Evolutionary conservation across 2,888 invertebrate genomes (phyloP), one percentile per base, ranked within the genome.

Genomic region (Philhelius pedissequus): DNA sequence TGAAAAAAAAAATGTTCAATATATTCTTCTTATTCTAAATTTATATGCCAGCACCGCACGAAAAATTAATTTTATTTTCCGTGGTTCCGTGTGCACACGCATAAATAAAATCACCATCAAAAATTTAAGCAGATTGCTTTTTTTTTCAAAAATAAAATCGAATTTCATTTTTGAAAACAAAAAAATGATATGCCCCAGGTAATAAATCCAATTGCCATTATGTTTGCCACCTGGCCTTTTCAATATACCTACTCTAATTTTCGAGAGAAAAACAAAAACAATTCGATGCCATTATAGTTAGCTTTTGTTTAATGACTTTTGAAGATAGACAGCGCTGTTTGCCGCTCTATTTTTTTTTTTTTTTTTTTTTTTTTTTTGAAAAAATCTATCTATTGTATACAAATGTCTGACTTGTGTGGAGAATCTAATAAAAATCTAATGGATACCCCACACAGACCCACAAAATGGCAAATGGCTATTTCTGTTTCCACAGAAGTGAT

Each of bases 61-160:
- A 32, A 70, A 70, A 32, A 70, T 43, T 4, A 40, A 58, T 60
- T 40, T 58, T 43, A 52, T 45, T 71, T 56, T 45, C 27, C 75
- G 75, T 84, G 84, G 84, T 84, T 68, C 80, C 84, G 84, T 84
- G 84, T 84, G 84, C 84, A 84, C 84, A 84, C 80, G 84, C 84
- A 84, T 84, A 84, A 80, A 84, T 84, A 71, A 73, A 70, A 74
- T 74, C 58, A 52, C 60, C 56, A 48, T 48, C n/a, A 40, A 18
- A 22, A 35, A 52, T 38, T 13, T 30, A 15, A 30, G 45, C 22
- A 56, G 6, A 58, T 9, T n/a, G 15, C 30, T 18, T 30, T 45
- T 58, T 35, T 58, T 50, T 50, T 45, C 18, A 27, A 32, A 56
- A 52, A 43, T 43, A 75, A 73, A 40, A 56, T 58, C 50, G 38